Percentiles rank a stretch among this genome's conserved stretches.
These are phyloP conservation scores for Noctua janthe DNA, from an alignment of 2,888 invertebrate genomes.

Conservation along the genomic window DNA sequence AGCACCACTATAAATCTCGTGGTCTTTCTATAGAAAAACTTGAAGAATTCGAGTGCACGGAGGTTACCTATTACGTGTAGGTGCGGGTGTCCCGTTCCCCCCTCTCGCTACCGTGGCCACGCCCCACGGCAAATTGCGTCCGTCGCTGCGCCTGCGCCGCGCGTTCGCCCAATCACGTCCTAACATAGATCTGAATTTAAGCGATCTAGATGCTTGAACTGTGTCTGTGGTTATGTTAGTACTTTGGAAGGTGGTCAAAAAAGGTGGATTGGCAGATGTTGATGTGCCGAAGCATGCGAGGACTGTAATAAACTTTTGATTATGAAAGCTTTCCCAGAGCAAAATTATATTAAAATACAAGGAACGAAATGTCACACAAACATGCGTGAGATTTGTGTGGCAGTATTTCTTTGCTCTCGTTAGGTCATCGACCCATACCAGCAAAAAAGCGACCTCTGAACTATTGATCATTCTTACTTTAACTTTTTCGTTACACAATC, in stretches of 20 bases:
- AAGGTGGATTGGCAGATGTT: slow-evolving; percentile 3
- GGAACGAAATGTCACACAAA: background rate
- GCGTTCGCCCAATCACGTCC: slow-evolving; percentile 84
- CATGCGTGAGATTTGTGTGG: background rate
- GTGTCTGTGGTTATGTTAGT: slow-evolving; percentile 37
- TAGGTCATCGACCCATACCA: background rate
- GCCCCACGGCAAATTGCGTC: slow-evolving; percentile 83
- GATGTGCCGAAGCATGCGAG: background rate
- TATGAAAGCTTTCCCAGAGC: background rate
- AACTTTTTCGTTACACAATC: background rate
- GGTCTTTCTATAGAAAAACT: slow-evolving; percentile 59
- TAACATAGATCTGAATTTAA: slow-evolving; percentile 76
- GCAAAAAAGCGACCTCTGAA: background rate
- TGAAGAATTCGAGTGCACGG: slow-evolving; percentile 57
- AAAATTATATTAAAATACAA: background rate
- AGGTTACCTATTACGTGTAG: slow-evolving; percentile 65
- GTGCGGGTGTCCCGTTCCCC: slow-evolving; percentile 65
- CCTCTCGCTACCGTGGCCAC: slow-evolving; percentile 81
- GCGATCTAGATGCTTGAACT: slow-evolving; percentile 76
- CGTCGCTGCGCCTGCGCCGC: slow-evolving; percentile 77
- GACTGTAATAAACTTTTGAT: background rate
- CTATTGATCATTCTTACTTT: slow-evolving; percentile 6
- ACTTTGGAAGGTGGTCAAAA: slow-evolving; percentile 37
- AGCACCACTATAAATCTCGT: slow-evolving; percentile 47
- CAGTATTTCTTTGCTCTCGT: background rate